Percentiles rank a stretch among this genome's conserved stretches.
Conservation (phyloP, 2,113 vertebrate genomes). For the Gavia stellata region DNA sequence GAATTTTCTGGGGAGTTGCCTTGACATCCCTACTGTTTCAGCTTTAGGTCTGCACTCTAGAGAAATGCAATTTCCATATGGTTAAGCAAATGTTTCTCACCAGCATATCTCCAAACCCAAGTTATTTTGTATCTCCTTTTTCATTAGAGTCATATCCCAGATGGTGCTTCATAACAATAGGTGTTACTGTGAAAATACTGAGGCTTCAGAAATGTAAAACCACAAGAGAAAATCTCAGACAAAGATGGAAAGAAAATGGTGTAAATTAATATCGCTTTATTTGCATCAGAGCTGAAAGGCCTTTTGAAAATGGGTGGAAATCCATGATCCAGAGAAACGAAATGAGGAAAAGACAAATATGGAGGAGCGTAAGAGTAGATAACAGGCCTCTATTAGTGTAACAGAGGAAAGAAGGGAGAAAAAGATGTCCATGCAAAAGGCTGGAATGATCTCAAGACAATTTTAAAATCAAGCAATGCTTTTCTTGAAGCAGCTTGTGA, state of each 20-base stretch:
- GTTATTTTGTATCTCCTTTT: constrained; percentile 54
- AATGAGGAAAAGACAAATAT: background rate
- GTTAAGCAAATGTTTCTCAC: constrained; percentile 60
- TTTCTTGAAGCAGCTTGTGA: background rate
- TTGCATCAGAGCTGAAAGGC: background rate
- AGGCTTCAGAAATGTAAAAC: constrained; percentile 52
- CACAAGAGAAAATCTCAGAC: constrained; percentile 18
- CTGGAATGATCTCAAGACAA: background rate
- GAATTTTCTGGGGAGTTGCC: background rate
- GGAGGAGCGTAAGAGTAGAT: background rate
- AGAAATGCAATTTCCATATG: constrained; percentile 58
- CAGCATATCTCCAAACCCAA: constrained; percentile 21
- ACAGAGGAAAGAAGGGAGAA: background rate
- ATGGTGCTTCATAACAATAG: constrained; percentile 58
- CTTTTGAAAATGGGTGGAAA: background rate
- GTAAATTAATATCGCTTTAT: background rate
- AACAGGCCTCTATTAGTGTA: background rate
- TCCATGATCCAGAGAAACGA: background rate
- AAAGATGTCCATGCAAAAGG: background rate
- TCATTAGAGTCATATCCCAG: constrained; percentile 49
- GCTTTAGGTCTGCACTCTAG: constrained; percentile 7
- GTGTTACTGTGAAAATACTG: constrained; percentile 43
- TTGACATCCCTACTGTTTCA: constrained; percentile 29
- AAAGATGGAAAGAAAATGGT: background rate
- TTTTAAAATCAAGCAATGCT: background rate